Evolutionary conservation across 2,797 vertebrate genomes (phyloP).

Genomic region (Aldrovandia affinis): DNA sequence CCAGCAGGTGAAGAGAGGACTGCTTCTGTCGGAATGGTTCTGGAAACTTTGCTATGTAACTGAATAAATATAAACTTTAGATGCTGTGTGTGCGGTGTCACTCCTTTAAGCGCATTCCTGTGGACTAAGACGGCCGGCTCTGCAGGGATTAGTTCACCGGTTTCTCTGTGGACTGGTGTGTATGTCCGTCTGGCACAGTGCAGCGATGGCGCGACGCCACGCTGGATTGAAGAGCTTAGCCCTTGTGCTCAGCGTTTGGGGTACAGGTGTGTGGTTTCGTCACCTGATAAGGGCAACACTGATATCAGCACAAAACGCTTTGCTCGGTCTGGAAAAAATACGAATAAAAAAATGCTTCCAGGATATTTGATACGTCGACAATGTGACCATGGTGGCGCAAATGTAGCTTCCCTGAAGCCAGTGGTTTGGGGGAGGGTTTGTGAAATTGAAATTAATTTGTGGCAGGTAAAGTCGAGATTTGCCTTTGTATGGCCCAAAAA

Average conservation of each 20-base stretch:
- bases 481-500: not conserved
- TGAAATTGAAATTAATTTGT: no score
- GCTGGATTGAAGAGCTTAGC: not conserved
- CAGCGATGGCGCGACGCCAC: not conserved
- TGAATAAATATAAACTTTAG: slow-evolving; percentile 16
- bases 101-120: not conserved
- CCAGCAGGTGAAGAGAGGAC: not conserved
- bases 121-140: not conserved
- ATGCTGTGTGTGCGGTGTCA: not conserved
- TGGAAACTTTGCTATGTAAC: slow-evolving; percentile 18
- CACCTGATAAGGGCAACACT: not conserved
- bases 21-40: not conserved
- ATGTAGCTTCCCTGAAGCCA: no score
- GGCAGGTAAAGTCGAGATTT: no score
- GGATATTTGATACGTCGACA: no score
- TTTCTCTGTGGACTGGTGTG: not conserved
- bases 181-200: not conserved
- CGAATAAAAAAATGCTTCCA: no score
- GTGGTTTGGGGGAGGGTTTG: no score
- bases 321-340: no score
- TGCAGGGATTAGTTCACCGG: not conserved
- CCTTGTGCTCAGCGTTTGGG: no score
- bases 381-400: no score
- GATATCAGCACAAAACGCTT: no score
- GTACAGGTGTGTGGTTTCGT: not conserved